Percentiles rank a stretch among this genome's conserved stretches.
phyloP scores from a whole-genome alignment of 2,888 invertebrate species.

The Brachyopa scutellaris region DNA sequence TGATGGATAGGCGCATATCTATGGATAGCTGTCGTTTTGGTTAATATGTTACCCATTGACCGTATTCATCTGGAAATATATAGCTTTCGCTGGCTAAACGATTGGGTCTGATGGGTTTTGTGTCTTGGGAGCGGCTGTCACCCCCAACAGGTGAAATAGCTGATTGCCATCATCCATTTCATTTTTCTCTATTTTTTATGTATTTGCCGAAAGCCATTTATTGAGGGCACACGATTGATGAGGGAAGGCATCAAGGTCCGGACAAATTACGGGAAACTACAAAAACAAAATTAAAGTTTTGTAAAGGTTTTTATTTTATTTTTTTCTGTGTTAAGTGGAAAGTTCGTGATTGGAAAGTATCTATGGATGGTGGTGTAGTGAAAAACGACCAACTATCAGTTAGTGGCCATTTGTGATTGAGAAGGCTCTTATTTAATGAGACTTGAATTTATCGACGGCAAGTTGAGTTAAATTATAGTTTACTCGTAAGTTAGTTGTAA shows the following conservation, averaged over 20 bases:
- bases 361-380: background rate
- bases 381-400: slow-evolving; percentile 18
- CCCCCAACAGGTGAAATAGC: slow-evolving; percentile 22
- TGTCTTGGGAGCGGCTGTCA: background rate
- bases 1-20: slow-evolving; percentile 16
- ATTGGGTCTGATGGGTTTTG: background rate
- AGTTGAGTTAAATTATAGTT: slow-evolving; percentile 13
- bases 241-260: background rate
- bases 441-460: slow-evolving; percentile 19
- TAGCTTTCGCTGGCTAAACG: background rate
- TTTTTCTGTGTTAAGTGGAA: background rate
- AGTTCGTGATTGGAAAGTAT: background rate
- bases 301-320: background rate
- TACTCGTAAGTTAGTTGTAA: background rate
- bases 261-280: background rate
- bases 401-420: slow-evolving; percentile 17
- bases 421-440: slow-evolving; percentile 19
- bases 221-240: slow-evolving; percentile 34
- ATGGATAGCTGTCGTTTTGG: slow-evolving; percentile 3
- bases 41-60: slow-evolving; percentile 33
- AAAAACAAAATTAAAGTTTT: too few relatives aligned
- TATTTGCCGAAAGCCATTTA: slow-evolving; percentile 12
- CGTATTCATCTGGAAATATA: slow-evolving; percentile 14
- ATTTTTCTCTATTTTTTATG: background rate
- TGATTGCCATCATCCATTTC: background rate